Evolutionary conservation across 1,140 invertebrate species (phyloP), one percentile per base, ranked within the genome.

Genomic region (Zaprionus taronus): DNA sequence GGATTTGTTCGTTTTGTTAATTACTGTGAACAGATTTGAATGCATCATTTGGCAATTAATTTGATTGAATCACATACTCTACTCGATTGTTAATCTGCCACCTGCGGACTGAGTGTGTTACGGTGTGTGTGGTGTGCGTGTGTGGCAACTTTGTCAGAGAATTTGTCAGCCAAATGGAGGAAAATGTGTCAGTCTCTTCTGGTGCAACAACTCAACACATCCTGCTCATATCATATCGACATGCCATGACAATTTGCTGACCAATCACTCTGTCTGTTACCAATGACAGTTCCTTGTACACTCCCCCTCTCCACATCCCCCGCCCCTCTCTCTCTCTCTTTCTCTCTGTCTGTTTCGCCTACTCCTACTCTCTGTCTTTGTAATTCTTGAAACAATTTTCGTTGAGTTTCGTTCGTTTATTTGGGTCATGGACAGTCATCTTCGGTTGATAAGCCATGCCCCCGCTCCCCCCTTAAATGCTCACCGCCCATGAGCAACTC

Each of bases 371-470:
- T 36, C 1, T 60, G 74, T 73, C 58, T 63, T 76, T 72, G 84
- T 78, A 53, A 79, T 89, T 87, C 84, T 83, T 67, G 74, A 65
- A 77, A 64, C 81, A 81, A 68, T 84, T 87, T 85, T 81, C 68
- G 76, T 77, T 79, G 64, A 83, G 67, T 70, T 75, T 57, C 79
- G 72, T 72, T 84, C 79, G 72, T 72, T 84, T 84, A 89, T 89
- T 89, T 89, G 84, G 84, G 84, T 89, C 84, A 89, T 55, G 84
- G 85, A 89, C 84, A 89, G 85, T 87, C 81, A 79, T 87, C 84
- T 80, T 62, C 77, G 56, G 64, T 49, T 68, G 56, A 69, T 66
- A 60, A 20, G 11, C 34, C 17, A 24, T 47, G 11, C 12, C 24
- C 17, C 51, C 34, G 28, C 17, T 6, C 24, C 44, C 14, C 20